Base-by-base conservation (phyloP, 2,113 vertebrate genomes). In the Actenoides lindsayi region DNA sequence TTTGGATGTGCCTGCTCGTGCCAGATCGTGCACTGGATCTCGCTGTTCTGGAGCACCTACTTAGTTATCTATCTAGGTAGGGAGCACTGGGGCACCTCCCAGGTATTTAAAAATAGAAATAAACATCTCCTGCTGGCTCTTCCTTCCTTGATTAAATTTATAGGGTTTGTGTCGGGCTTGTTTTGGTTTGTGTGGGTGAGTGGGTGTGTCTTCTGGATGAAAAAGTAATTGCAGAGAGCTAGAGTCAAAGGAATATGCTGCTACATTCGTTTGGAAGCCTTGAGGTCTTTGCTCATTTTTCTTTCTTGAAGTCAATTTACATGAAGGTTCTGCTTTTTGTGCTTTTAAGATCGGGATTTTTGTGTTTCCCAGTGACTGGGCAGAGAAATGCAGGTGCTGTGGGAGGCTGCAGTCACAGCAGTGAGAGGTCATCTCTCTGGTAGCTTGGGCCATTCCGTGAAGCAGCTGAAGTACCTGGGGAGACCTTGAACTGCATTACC, bases 91-190 rank as follows among this genome's bases (percentile, higher is more conserved):
- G 87, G 91, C 78, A 80, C 87, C 94, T 96, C 95, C 94, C 92
- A 83, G 16, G 54, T 51, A 54, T 83, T 94, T 97, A 96, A 96
- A 97, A 97, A 97, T 96, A 97, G 93, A 95, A 91, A 67, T 93
- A 96, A 95, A 94, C 91, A 80, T 93, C 82, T 93, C 71, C 27
- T 69, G 30, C 78, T 77, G 1, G 18, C 46, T 95, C 59, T 96
- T 96, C 79, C 78, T 95, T 96, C 92, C 87, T 88, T 94, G 90
- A 95, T 96, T 91, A 91, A 96, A 70, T 93, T 76, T 74, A 17
- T 31, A 70, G 78, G 44, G 78, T 88, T 95, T 89, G 68, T 79
- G 80, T 85, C 91, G 77, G 60, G 69, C 87, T 94, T 94, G 87
- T 92, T 96, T 96, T 91, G 83, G 93, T 95, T 94, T 95, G 92